A percentile compares a stretch with the other conserved stretches of the same genome.
These are phyloP conservation scores for Tenebrio molitor DNA, from an alignment of 1,140 invertebrate genomes.

Conservation along the genomic window DNA sequence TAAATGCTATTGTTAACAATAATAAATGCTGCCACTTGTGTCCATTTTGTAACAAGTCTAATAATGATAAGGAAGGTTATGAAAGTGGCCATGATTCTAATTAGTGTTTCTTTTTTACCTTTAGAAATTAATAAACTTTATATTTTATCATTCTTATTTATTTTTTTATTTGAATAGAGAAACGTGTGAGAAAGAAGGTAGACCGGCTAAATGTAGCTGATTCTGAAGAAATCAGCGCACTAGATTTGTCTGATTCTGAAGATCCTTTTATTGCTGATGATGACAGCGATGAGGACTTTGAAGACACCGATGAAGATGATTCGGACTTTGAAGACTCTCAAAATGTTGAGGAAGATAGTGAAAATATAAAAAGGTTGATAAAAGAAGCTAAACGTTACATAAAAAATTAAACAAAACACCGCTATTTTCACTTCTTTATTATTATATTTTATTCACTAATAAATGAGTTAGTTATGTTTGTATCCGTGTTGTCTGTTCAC, in stretches of 20 bases:
- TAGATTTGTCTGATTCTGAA: conserved; percentile 18
- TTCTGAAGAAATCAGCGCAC: background rate
- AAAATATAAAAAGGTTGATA: conserved; percentile 15
- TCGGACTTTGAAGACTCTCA: conserved; percentile 34
- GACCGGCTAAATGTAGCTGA: conserved; percentile 10
- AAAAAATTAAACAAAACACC: too few relatives aligned
- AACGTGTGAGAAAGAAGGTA: background rate
- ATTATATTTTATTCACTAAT: too few relatives aligned
- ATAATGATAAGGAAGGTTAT: conserved; percentile 5
- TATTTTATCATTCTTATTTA: conserved; percentile 13
- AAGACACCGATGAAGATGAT: conserved; percentile 6
- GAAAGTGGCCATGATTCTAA: background rate
- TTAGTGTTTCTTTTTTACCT: conserved; percentile 8
- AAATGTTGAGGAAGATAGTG: conserved; percentile 8
- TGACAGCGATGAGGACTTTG: conserved; percentile 14
- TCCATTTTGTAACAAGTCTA: conserved; percentile 12
- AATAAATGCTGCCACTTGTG: conserved; percentile 12
- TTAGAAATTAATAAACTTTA: background rate
- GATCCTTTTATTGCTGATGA: conserved; percentile 39
- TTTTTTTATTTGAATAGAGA: conserved; percentile 19
- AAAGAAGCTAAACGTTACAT: conserved; percentile 36
- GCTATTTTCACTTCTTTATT: too few relatives aligned
- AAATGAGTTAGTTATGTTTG: too few relatives aligned
- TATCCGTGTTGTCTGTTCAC: too few relatives aligned
- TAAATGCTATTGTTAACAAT: background rate